A percentile compares a stretch with the other conserved stretches of the same genome.
phyloP scores from a whole-genome alignment of 2,888 invertebrate genomes.

The Cheilosia variabilis region DNA sequence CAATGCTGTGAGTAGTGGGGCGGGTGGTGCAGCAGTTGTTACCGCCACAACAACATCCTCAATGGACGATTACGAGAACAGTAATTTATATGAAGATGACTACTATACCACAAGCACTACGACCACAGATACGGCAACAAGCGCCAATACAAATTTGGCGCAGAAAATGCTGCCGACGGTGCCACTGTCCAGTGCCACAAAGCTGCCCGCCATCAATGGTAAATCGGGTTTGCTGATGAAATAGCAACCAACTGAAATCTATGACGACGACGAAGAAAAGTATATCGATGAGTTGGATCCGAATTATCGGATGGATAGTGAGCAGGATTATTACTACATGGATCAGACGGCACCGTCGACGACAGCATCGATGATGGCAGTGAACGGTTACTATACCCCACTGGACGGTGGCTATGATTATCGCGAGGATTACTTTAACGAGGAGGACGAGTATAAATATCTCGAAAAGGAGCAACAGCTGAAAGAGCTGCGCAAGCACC shows the following conservation, averaged over 20 bases:
- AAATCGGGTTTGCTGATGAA: conserved; percentile 80
- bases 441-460: conserved; percentile 83
- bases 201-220: conserved; percentile 82
- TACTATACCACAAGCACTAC: conserved; percentile 66
- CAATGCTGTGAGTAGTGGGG: conserved; percentile 60
- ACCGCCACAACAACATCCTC: conserved; percentile 40
- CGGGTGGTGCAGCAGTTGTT: conserved; percentile 66
- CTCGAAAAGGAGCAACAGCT: conserved; percentile 81
- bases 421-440: conserved; percentile 83
- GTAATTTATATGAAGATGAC: conserved; percentile 75
- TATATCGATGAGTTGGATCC: conserved; percentile 76
- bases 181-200: conserved; percentile 81
- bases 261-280: conserved; percentile 78
- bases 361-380: conserved; percentile 65
- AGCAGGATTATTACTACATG: conserved; percentile 81
- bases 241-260: conserved; percentile 82
- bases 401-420: conserved; percentile 81
- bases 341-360: conserved; percentile 78
- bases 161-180: conserved; percentile 79
- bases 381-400: conserved; percentile 80
- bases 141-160: conserved; percentile 60
- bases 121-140: conserved; percentile 59
- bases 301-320: conserved; percentile 81
- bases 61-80: conserved; percentile 79
- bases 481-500: conserved; percentile 64